Evolutionary conservation across 2,888 invertebrate genomes (phyloP).

Genomic region (Pedicia rivosa): DNA sequence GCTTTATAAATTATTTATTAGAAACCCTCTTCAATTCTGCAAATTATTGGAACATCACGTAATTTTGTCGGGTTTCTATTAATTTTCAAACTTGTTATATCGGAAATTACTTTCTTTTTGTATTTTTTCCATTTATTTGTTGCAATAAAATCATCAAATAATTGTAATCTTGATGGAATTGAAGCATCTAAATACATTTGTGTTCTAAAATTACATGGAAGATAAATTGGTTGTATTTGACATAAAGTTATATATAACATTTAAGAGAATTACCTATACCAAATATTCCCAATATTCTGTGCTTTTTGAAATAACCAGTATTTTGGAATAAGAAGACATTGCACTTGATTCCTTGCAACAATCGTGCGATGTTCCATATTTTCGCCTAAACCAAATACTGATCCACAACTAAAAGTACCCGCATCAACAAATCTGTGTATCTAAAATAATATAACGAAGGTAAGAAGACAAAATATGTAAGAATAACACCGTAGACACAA

Average conservation of each 20-base stretch:
- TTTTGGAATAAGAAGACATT: slow-evolving; percentile 50
- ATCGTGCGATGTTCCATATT: slow-evolving; percentile 48
- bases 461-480: background rate
- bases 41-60: slow-evolving; percentile 26
- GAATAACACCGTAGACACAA: background rate
- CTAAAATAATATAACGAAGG: too few relatives aligned
- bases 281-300: slow-evolving; percentile 27
- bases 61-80: slow-evolving; percentile 16
- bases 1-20: background rate
- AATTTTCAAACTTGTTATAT: slow-evolving; percentile 1
- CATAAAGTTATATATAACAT: too few relatives aligned
- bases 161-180: slow-evolving; percentile 22
- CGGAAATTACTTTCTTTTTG: slow-evolving; percentile 18
- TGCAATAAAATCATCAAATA: slow-evolving; percentile 21
- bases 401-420: slow-evolving; percentile 23
- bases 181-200: slow-evolving; percentile 21
- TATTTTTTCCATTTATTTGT: slow-evolving; percentile 24
- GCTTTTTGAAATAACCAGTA: slow-evolving; percentile 46
- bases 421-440: slow-evolving; percentile 27
- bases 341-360: slow-evolving; percentile 43
- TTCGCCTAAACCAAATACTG: slow-evolving; percentile 52
- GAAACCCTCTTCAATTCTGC: slow-evolving; percentile 21
- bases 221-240: too few relatives aligned
- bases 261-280: slow-evolving; percentile 19
- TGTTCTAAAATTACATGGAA: slow-evolving; percentile 10